Evolutionary conservation across 1,140 invertebrate genomes (phyloP), one percentile per base, ranked within the genome.

Genomic region (Sipha flava): DNA sequence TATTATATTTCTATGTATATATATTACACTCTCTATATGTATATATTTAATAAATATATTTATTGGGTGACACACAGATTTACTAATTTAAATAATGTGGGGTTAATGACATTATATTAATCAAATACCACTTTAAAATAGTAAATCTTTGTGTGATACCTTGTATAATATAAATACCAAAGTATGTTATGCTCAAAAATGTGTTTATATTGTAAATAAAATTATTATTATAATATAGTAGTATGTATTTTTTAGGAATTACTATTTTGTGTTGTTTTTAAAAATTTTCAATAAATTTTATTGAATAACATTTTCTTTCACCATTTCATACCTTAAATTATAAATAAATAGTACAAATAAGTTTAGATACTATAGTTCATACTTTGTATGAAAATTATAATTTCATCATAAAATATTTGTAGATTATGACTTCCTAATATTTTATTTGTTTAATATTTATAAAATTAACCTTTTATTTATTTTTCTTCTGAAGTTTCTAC

Each of bases 171-270:
- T 21, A 49, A 43, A 80, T 23, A 72, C 47, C 66, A 72, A 68
- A 72, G 79, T 80, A 80, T 80, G 52, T 52, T 80, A 72, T 23
- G 66, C 79, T 72, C 66, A 80, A 80, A 43, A 73, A 72, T 43
- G 29, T 68, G 40, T 72, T 26, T 59, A 57, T 80, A n/a, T 59
- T 72, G 59, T 80, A 47, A 52, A 80, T 72, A 72, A 31, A 54
- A 54, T 47, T 29, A 70, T 70, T 16, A 29, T 45, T 29, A 45
- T 70, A 29, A 3, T 66, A 23, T 16, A 14, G 14, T 14, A 47
- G 31, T 29, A 70, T 47, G 66, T 70, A 43, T 70, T 70, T 40
- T 12, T 21, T 23, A 40, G 31, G 5, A 66, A 66, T 14, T 66
- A 43, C n/a, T 66, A 23, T 66, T 23, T 66, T 40, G 37, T 43